Conservation (phyloP, 1,140 invertebrate species). For the Agraylea sexmaculata region DNA sequence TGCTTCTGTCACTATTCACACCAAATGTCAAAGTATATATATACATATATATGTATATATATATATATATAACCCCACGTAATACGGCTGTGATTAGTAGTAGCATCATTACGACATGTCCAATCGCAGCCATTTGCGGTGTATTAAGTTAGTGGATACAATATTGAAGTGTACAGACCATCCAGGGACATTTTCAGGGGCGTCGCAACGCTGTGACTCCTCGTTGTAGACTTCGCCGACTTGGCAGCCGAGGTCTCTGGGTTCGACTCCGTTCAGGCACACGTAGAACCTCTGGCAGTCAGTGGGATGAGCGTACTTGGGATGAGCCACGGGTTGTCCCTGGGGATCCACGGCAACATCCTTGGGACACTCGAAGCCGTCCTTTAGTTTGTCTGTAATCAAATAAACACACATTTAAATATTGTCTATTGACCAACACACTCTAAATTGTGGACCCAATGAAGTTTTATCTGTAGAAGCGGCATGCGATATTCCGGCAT, state of each 20-base stretch:
- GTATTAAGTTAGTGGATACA: no score
- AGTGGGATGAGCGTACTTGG: conserved; percentile 73
- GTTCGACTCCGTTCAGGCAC: conserved; percentile 74
- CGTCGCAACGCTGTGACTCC: conserved; percentile 66
- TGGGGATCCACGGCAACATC: conserved; percentile 49
- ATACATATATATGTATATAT: neutral
- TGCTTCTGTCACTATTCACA: neutral
- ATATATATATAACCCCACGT: no score
- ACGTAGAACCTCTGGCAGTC: conserved; percentile 86
- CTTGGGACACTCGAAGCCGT: conserved; percentile 74
- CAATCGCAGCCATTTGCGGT: neutral
- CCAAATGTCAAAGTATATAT: neutral
- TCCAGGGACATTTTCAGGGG: conserved; percentile 76
- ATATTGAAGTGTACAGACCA: conserved; percentile 47
- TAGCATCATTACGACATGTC: neutral
- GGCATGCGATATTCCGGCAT: no score
- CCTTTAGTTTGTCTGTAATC: conserved; percentile 51
- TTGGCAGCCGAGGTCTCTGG: conserved; percentile 72
- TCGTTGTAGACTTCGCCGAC: conserved; percentile 81
- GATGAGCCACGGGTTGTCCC: conserved; percentile 66
- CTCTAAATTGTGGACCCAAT: no score
- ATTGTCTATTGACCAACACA: no score
- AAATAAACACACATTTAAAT: conserved; percentile 7
- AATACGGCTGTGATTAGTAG: no score
- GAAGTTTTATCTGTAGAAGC: no score